A percentile compares a stretch with the other conserved stretches of the same genome.
Evolutionary conservation across 2,113 vertebrate genomes (phyloP).

Genomic region (Pandion haliaetus): DNA sequence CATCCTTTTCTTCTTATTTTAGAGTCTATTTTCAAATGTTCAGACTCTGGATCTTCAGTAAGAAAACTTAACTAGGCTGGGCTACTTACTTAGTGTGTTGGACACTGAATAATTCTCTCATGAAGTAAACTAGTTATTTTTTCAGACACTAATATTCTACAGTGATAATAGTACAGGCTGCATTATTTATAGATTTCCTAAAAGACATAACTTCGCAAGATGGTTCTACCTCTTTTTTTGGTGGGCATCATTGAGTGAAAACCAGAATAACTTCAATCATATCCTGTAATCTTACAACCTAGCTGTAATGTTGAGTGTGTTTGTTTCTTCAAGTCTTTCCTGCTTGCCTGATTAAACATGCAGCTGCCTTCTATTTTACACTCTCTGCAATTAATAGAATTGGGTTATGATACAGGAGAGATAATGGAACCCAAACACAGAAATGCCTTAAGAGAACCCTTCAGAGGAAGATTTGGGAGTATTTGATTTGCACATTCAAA

Average conservation of each 20-base stretch:
- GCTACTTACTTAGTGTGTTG: not conserved
- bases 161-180: not conserved
- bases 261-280: not conserved
- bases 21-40: not conserved
- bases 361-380: not conserved
- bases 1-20: not conserved
- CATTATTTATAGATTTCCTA: not conserved
- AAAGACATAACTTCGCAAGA: not conserved
- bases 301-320: not conserved
- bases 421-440: not conserved
- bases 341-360: not conserved
- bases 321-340: not conserved
- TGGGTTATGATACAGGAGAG: not conserved
- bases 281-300: not conserved
- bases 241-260: not conserved
- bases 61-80: not conserved
- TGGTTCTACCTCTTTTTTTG: not conserved
- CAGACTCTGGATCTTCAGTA: not conserved
- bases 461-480: not conserved
- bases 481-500: not conserved
- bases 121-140: not conserved
- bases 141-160: not conserved
- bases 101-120: not conserved
- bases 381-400: not conserved
- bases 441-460: not conserved